Percentiles rank a stretch among this genome's conserved stretches.
phyloP scores from a whole-genome alignment of 2,113 vertebrate species.

The Coturnix japonica region DNA sequence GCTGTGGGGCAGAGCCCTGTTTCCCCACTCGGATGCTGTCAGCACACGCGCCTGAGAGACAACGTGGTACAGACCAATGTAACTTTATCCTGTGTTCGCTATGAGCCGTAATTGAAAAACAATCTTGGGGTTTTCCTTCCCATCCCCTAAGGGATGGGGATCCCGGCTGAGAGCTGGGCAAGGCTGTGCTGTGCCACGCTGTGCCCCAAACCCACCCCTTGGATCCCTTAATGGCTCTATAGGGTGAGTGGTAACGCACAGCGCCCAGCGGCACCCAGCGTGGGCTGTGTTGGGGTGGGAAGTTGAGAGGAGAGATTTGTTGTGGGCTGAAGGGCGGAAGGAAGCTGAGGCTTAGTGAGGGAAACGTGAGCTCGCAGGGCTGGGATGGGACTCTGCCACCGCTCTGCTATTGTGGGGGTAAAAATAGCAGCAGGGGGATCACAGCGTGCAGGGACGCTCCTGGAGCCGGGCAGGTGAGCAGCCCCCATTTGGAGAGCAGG shows the following conservation, averaged over 20 bases:
- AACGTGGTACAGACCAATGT: not conserved
- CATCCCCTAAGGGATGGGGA: not conserved
- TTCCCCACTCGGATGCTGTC: constrained; percentile 17
- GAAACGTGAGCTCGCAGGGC: constrained; percentile 51
- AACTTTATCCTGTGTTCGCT: constrained; percentile 13
- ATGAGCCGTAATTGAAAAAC: not conserved
- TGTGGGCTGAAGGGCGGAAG: constrained; percentile 38
- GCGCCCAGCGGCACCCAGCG: not conserved
- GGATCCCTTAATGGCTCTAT: not conserved
- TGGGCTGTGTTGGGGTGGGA: not conserved
- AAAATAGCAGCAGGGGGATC: constrained; percentile 52
- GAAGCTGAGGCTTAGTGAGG: constrained; percentile 46
- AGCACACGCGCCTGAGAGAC: not conserved
- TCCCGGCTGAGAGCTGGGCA: not conserved
- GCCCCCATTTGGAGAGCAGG: not conserved
- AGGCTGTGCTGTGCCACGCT: not conserved
- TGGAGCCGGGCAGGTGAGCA: constrained; percentile 1
- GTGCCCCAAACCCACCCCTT: not conserved
- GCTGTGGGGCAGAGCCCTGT: constrained; percentile 30
- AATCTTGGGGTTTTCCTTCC: not conserved
- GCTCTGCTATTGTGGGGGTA: constrained; percentile 55
- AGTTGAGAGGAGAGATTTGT: not conserved
- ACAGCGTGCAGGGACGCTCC: not conserved
- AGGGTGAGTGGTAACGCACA: not conserved
- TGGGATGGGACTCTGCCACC: constrained; percentile 35